A percentile compares a stretch with the other conserved stretches of the same genome.
Conservation (phyloP, 2,113 vertebrate species). For the Chamaetylas fuelleborni region DNA sequence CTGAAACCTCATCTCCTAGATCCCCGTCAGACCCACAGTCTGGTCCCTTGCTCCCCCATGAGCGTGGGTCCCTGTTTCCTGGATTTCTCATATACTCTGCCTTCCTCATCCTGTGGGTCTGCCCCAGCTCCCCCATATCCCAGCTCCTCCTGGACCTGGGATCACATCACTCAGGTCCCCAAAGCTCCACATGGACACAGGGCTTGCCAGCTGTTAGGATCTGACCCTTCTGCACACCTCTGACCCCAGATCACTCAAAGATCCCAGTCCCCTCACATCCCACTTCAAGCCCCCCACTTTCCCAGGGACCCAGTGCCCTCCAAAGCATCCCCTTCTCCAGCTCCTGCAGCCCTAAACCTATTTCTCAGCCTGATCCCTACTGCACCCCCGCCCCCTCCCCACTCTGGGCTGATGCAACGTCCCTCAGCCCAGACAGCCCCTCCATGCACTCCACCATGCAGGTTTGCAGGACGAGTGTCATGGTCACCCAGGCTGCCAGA, state of each 20-base stretch:
- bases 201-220: neutral
- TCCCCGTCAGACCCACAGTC: neutral
- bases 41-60: neutral
- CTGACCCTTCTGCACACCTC: neutral
- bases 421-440: fast-evolving
- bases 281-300: neutral
- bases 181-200: neutral
- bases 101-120: neutral
- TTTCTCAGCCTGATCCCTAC: neutral
- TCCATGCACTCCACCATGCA: neutral
- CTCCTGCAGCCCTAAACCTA: neutral
- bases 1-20: neutral
- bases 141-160: neutral
- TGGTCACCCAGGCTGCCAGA: neutral
- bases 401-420: neutral
- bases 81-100: neutral
- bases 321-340: neutral
- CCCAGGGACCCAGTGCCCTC: neutral
- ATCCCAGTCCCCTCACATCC: neutral
- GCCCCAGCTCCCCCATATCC: neutral
- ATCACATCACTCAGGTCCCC: neutral
- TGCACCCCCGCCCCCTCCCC: fast-evolving
- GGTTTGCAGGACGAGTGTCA: neutral
- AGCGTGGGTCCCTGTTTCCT: neutral
- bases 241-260: neutral